Percentiles rank a stretch among this genome's conserved stretches.
Evolutionary conservation across 1,140 invertebrate genomes (phyloP).

Genomic region (Diabrotica virgifera): DNA sequence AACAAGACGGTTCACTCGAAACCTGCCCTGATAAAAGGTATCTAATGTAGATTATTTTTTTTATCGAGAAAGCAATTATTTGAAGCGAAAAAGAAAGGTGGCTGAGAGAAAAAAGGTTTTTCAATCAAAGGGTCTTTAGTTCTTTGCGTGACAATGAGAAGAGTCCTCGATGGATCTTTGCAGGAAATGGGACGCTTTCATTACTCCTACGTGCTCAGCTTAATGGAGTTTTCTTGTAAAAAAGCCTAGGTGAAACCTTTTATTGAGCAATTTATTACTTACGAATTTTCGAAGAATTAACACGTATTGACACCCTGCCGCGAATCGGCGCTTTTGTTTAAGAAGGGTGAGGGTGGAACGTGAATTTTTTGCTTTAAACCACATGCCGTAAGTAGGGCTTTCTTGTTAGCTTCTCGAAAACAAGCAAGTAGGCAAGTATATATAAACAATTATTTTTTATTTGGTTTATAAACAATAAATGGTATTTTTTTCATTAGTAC

Average conservation of each 20-base stretch:
- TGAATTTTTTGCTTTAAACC: no score
- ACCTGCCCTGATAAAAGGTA: slow-evolving; percentile 24
- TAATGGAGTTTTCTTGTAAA: slow-evolving; percentile 45
- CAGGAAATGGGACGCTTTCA: slow-evolving; percentile 43
- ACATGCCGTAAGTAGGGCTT: no score
- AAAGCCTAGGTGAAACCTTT: slow-evolving; percentile 42
- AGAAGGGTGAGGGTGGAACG: neutral
- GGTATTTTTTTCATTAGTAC: no score
- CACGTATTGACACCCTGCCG: slow-evolving; percentile 18
- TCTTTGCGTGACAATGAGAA: slow-evolving; percentile 44
- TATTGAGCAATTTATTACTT: slow-evolving; percentile 39
- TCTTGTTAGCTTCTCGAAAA: no score
- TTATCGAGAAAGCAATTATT: slow-evolving; percentile 36
- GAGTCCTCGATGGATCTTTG: slow-evolving; percentile 24
- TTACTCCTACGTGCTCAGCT: slow-evolving; percentile 42
- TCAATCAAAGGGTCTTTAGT: slow-evolving; percentile 42
- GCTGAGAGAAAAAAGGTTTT: slow-evolving; percentile 35
- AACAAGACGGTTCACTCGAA: neutral
- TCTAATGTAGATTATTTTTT: slow-evolving; percentile 28
- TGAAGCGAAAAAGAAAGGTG: slow-evolving; percentile 30
- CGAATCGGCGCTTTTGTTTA: neutral
- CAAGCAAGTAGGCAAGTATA: no score
- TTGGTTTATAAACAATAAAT: no score
- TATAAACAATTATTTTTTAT: no score
- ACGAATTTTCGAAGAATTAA: slow-evolving; percentile 24